These are phyloP conservation scores for Amphiprion ocellaris DNA, from an alignment of 2,113 vertebrate species.

Conservation along the genomic window DNA sequence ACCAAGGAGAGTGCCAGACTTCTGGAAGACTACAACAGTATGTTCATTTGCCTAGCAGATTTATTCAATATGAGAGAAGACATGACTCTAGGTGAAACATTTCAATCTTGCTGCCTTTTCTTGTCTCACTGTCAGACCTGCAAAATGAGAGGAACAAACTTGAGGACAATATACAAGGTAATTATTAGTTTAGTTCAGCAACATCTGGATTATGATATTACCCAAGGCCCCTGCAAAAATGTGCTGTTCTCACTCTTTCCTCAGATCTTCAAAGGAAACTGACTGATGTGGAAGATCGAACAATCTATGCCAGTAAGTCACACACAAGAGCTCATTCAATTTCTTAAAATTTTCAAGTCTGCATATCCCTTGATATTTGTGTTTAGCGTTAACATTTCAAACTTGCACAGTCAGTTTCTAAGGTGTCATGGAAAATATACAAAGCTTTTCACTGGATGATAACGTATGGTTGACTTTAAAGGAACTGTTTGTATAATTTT, in stretches of 20 bases:
- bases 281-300: accelerated
- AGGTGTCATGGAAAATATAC: neutral
- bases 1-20: neutral
- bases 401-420: neutral
- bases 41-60: neutral
- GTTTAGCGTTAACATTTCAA: neutral
- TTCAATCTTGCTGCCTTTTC: neutral
- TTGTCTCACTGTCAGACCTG: slow-evolving; percentile 22
- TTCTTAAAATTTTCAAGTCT: neutral
- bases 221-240: neutral
- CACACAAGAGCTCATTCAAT: neutral
- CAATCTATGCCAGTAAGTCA: slow-evolving; percentile 40
- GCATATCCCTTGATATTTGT: neutral
- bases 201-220: neutral
- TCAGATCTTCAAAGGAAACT: slow-evolving; percentile 16
- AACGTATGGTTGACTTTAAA: neutral
- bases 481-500: neutral
- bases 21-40: neutral
- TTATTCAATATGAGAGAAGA: neutral
- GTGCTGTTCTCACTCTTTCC: slow-evolving; percentile 1
- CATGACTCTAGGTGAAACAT: neutral
- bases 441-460: neutral
- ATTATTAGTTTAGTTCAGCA: neutral
- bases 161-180: slow-evolving; percentile 7
- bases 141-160: slow-evolving; percentile 25